Evolutionary conservation across 2,797 vertebrate genomes (phyloP).

Genomic region (Basileuterus tristriatus): DNA sequence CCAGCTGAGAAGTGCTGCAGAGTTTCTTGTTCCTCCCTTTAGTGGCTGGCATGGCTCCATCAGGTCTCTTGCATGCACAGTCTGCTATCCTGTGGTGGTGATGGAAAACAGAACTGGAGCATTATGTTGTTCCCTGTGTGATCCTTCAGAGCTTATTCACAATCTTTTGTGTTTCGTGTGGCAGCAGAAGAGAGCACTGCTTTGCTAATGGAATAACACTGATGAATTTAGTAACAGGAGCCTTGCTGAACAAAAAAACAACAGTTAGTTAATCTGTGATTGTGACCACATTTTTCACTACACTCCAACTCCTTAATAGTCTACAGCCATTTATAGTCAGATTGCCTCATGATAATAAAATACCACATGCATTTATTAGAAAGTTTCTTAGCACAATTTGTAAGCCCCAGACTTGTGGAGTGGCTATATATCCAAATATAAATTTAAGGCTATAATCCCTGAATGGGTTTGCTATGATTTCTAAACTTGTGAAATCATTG

Average conservation of each 20-base stretch:
- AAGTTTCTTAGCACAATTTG: not conserved
- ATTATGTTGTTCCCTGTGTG: not conserved
- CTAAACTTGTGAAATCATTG: not conserved
- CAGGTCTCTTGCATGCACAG: not conserved
- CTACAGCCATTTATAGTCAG: not conserved
- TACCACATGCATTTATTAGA: not conserved
- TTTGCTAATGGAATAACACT: not conserved
- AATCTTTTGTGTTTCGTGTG: not conserved
- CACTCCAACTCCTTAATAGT: not conserved
- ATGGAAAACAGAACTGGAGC: not conserved
- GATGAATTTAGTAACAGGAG: not conserved
- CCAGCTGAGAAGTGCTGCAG: not conserved
- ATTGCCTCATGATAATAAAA: not conserved
- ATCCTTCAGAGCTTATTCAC: not conserved
- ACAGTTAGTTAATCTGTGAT: not conserved
- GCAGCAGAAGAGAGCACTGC: not conserved
- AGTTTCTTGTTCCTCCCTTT: not conserved
- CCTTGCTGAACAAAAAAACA: not conserved
- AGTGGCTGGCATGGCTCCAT: not conserved
- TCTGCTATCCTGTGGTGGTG: not conserved
- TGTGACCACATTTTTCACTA: not conserved
- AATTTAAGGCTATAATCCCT: not conserved
- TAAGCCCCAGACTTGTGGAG: not conserved
- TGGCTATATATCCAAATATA: not conserved
- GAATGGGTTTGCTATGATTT: not conserved